Percentiles rank a stretch among this genome's conserved stretches.
Conservation (phyloP, 1,140 invertebrate species). For the Platyscapa corneri region DNA sequence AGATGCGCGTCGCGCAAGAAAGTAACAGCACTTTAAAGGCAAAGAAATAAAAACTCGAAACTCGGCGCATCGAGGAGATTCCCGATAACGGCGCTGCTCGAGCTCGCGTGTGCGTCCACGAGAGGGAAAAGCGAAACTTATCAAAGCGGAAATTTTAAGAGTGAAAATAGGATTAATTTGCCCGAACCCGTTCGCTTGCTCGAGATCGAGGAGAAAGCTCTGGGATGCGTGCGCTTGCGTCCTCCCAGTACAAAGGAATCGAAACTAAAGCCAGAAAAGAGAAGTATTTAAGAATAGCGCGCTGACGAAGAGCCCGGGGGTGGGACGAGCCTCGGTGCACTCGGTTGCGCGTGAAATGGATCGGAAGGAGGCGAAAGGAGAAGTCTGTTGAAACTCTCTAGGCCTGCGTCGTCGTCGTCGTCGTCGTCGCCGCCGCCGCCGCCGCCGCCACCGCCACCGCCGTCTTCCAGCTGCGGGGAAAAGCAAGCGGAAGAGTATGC, state of each 20-base stretch:
- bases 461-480: neutral
- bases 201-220: conserved; percentile 22
- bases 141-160: conserved; percentile 47
- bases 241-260: conserved; percentile 50
- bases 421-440: too few species aligned
- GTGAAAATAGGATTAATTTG: conserved; percentile 46
- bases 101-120: neutral
- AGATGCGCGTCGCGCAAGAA: conserved; percentile 24
- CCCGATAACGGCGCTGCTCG: neutral
- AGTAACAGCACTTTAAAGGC: neutral
- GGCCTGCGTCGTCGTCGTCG: conserved; percentile 44
- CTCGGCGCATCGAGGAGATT: neutral
- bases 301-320: neutral
- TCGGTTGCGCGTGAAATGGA: conserved; percentile 32
- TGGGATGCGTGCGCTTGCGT: neutral
- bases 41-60: conserved; percentile 29
- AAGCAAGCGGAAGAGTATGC: neutral
- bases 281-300: neutral
- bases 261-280: conserved; percentile 39
- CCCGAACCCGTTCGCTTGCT: neutral
- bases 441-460: too few species aligned
- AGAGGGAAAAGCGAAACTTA: conserved; percentile 27
- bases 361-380: conserved; percentile 17
- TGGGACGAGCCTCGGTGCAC: neutral
- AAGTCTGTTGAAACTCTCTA: conserved; percentile 41